Evolutionary conservation across 1,140 invertebrate species (phyloP).

Genomic region (Papilio polyxenes): DNA sequence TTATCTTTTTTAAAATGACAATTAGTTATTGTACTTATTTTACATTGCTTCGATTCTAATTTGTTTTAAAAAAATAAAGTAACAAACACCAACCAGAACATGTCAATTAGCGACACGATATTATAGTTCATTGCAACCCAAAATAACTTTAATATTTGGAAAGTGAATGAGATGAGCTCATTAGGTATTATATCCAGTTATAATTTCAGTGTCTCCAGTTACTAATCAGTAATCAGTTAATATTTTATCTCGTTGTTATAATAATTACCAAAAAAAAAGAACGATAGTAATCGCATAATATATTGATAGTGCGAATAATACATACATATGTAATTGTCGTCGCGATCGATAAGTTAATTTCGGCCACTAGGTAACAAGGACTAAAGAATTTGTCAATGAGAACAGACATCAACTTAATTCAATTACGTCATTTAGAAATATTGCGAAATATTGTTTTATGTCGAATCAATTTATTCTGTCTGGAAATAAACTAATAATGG

Average conservation of each 20-base stretch:
- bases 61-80: no score
- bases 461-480: neutral
- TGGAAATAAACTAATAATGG: no score
- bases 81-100: no score
- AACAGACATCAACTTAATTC: neutral
- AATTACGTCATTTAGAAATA: neutral
- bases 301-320: neutral
- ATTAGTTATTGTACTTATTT: no score
- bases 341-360: neutral
- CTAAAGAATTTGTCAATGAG: neutral
- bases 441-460: neutral
- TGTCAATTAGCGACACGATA: no score
- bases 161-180: no score
- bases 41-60: no score
- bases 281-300: neutral
- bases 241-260: neutral
- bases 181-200: no score
- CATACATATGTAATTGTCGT: neutral
- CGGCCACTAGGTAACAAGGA: conserved; percentile 1
- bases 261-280: neutral
- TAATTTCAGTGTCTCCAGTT: neutral
- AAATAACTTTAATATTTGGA: no score
- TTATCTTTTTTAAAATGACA: no score
- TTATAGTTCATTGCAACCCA: no score
- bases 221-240: neutral